phyloP scores from a whole-genome alignment of 2,113 vertebrate species.

The Entelurus aequoreus region DNA sequence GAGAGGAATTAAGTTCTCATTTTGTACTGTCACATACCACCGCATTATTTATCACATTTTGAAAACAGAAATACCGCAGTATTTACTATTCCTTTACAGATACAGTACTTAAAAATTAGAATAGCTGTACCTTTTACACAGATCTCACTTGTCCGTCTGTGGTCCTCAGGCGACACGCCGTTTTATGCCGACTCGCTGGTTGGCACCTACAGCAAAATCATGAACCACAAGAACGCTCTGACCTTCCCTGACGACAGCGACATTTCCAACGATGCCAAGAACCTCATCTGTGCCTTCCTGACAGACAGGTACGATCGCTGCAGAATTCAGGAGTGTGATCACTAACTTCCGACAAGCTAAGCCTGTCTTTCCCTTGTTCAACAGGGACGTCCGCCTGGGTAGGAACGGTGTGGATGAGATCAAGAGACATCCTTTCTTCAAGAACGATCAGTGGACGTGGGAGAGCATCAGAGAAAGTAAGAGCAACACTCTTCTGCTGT shows the following conservation, averaged over 20 bases:
- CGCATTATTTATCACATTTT: too few relatives aligned
- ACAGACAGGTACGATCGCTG: slow-evolving; percentile 85
- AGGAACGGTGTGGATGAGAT: slow-evolving; percentile 96
- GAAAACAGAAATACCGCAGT: too few relatives aligned
- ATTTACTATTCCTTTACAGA: too few relatives aligned
- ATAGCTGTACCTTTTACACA: not conserved
- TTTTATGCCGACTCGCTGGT: slow-evolving; percentile 98
- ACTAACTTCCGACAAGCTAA: not conserved
- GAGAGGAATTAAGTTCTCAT: too few relatives aligned
- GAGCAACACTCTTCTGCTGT: slow-evolving; percentile 33
- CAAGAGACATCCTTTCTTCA: slow-evolving; percentile 95
- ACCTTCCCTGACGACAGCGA: slow-evolving; percentile 96
- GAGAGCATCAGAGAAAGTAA: slow-evolving; percentile 94
- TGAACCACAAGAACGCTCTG: slow-evolving; percentile 98
- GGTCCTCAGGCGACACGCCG: slow-evolving; percentile 86
- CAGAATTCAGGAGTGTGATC: not conserved
- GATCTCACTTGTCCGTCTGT: too few relatives aligned
- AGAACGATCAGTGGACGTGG: slow-evolving; percentile 98
- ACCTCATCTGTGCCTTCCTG: slow-evolving; percentile 96
- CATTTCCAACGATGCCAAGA: slow-evolving; percentile 98
- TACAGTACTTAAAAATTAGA: too few relatives aligned
- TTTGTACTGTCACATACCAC: too few relatives aligned
- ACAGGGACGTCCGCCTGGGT: slow-evolving; percentile 90
- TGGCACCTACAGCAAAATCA: slow-evolving; percentile 98
- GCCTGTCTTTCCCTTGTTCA: not conserved